Evolutionary conservation across 1,140 invertebrate species (phyloP), one percentile per base, ranked within the genome.

Genomic region (Asobara japonica): DNA sequence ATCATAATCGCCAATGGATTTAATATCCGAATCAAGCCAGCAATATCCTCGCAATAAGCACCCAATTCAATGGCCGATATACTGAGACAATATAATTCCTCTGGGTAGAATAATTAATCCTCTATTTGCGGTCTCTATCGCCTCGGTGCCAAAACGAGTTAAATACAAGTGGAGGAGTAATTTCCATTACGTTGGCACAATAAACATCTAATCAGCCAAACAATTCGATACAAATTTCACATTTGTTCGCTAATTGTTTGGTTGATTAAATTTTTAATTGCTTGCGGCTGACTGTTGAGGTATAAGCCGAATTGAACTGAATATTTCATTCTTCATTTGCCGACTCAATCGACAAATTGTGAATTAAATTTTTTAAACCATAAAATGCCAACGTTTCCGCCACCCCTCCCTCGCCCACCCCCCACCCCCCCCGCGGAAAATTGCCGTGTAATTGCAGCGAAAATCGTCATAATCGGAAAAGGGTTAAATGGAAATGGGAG

Each of bases 51-150:
- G 18, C 51, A 56, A 56, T 56, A 56, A 56, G 20, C 51, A 56
- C 51, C 20, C 51, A 56, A 56, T 56, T 56, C 5, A 22, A 56
- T 25, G 22, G 18, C 51, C 6, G 25, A 56, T 56, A 56, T 22
- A 56, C 51, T 56, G 51, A 56, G 51, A 56, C 51, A 56, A 56
- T 56, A 56, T 56, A 56, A 56, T 56, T 56, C 51, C 51, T 56
- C 51, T 10, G 51, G 51, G 4, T 27, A 18, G 51, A 56, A 56
- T 56, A 56, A 56, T 56, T 56, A 56, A 56, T 56, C 51, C 51
- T 45, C 8, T 16, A 56, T 56, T 13, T 56, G 51, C 11, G 51
- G 51, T 8, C 0, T 10, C 51, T 56, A 56, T 27, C 51, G 51
- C 20, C 18, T 56, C 22, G 6, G 11, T 22, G 25, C 18, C 22